Base-by-base conservation (phyloP, 2,888 invertebrate genomes). In the Polyommatus iphigenia region DNA sequence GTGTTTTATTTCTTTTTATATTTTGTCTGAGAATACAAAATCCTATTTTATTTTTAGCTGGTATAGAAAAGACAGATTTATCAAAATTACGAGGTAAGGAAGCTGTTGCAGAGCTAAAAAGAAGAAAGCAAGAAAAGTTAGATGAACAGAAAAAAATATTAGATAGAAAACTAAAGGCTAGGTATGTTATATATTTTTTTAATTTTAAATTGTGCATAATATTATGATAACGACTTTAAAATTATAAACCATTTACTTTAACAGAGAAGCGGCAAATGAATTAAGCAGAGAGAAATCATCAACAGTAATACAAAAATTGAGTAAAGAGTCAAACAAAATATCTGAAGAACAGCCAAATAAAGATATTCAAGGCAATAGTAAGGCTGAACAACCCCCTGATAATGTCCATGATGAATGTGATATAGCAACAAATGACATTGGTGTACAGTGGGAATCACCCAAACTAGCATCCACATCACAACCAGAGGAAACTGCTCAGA, bases 221-320 rank as follows among this genome's bases (percentile, higher is more conserved):
- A 4, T 54, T 54, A 54, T 50, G 50, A 50, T 54, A 54, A 54
- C 54, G 2, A 54, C 54, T 18, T 15, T 54, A 54, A 32, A 32
- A 71, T 36, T 36, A 71, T 36, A 59, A 59, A 15, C 71, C 15
- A 10, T 46, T 46, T 75, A 20, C 3, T 50, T 87, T 87, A 77
- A 67, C 83, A 94, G 93, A 79, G 92, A 91, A 84, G 83, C 84
- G 78, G 93, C 93, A 73, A 94, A 94, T 88, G 92, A 89, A 84
- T 81, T 90, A 62, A 92, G 93, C 80, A 85, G 91, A 80, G 93
- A 93, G 78, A 93, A 92, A 83, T 85, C 90, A 78, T 80, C 83
- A 77, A 79, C 82, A 78, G 82, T 85, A 62, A 82, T 84, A 78
- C 29, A 91, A 90, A 82, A 77, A 85, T 76, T 79, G 84, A 76